These are phyloP conservation scores for Pecten maximus DNA, from an alignment of 2,888 invertebrate species.

Conservation along the genomic window DNA sequence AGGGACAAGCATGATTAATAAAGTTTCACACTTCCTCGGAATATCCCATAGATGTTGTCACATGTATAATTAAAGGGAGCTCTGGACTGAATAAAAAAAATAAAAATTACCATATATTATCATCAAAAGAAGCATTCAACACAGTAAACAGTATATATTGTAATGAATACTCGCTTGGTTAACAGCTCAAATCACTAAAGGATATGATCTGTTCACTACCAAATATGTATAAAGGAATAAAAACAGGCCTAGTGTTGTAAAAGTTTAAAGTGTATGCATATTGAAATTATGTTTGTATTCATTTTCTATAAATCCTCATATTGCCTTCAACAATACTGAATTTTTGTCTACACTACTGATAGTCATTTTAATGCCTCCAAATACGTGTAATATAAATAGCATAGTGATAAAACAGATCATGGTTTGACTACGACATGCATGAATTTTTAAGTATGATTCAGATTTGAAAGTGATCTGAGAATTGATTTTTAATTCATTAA, in stretches of 20 bases:
- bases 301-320: not conserved
- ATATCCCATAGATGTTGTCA: not conserved
- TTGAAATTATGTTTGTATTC: not conserved
- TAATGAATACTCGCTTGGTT: not conserved
- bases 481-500: too few species aligned
- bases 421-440: too few species aligned
- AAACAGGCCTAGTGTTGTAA: not conserved
- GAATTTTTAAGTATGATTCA: too few species aligned
- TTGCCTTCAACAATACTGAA: not conserved
- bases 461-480: too few species aligned
- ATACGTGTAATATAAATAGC: too few species aligned
- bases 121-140: not conserved
- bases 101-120: not conserved
- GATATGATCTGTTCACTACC: not conserved
- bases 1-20: not conserved
- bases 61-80: not conserved
- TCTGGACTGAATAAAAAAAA: not conserved
- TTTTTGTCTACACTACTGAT: too few species aligned
- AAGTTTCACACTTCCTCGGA: not conserved
- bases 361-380: too few species aligned
- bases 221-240: not conserved
- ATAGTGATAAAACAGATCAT: too few species aligned
- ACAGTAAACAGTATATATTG: not conserved
- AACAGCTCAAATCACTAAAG: not conserved
- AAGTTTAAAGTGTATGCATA: not conserved